phyloP scores from a whole-genome alignment of 2,888 invertebrate genomes.

The Parelbella ahira region DNA sequence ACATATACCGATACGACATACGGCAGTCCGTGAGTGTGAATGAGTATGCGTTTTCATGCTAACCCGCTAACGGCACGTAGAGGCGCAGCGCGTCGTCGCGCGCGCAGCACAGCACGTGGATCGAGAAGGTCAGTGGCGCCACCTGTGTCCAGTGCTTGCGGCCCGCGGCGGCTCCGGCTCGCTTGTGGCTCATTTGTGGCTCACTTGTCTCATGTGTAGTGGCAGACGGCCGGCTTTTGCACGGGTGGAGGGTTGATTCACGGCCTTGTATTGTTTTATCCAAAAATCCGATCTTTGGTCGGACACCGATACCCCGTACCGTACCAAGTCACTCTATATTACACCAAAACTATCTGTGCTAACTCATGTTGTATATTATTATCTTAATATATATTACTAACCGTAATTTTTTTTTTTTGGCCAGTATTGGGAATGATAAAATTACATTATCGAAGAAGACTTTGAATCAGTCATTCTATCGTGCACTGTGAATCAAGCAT shows the following conservation, averaged over 20 bases:
- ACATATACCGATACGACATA: conserved; percentile 22
- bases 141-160: conserved; percentile 25
- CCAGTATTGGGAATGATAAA: conserved; percentile 12
- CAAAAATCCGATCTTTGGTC: too few species aligned
- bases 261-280: too few species aligned
- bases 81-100: conserved; percentile 72
- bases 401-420: too few species aligned
- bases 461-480: too few species aligned
- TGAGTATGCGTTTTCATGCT: conserved; percentile 77
- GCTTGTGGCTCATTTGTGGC: neutral
- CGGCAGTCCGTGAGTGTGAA: conserved; percentile 66
- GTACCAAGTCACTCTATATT: too few species aligned
- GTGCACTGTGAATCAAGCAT: conserved; percentile 17
- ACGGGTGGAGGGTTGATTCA: too few species aligned
- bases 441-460: conserved; percentile 15
- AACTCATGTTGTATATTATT: too few species aligned
- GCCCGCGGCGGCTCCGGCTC: conserved; percentile 1
- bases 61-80: conserved; percentile 79
- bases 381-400: too few species aligned
- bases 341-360: too few species aligned
- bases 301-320: too few species aligned
- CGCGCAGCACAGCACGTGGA: conserved; percentile 87
- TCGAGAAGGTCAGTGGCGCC: conserved; percentile 87
- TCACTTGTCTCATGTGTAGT: too few species aligned
- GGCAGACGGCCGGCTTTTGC: too few species aligned